Conservation (phyloP, 92 coral and sea anemone genomes). For the Epizoanthus ramosus region DNA sequence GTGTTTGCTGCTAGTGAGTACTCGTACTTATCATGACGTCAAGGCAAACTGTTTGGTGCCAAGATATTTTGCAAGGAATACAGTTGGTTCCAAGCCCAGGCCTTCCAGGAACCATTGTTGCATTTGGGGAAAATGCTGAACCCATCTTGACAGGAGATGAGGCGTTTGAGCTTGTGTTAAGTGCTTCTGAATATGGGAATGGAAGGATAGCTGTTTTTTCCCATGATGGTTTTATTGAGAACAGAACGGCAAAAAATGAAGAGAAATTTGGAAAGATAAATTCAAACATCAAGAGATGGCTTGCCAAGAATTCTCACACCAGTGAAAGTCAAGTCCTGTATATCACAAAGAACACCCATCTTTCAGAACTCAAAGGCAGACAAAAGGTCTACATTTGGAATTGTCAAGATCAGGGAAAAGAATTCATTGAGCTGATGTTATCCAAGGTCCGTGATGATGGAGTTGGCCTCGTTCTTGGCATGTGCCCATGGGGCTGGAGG, state of each 20-base stretch:
- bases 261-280: constrained; percentile 11
- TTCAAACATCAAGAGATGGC: constrained; percentile 36
- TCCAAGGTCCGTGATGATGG: constrained; percentile 28
- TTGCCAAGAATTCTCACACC: constrained; percentile 14
- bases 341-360: constrained; percentile 19
- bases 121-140: constrained; percentile 41
- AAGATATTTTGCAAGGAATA: constrained; percentile 18
- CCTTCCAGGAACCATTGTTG: constrained; percentile 37
- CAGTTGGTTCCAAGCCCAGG: neutral
- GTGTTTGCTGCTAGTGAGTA: too few relatives aligned
- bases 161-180: constrained; percentile 19
- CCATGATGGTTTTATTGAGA: constrained; percentile 2
- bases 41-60: constrained; percentile 13
- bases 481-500: constrained; percentile 52
- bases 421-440: constrained; percentile 22
- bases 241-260: neutral
- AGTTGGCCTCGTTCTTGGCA: constrained; percentile 35
- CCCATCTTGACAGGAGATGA: constrained; percentile 41
- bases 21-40: neutral
- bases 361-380: constrained; percentile 6
- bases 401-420: constrained; percentile 4
- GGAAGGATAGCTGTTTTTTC: constrained; percentile 39
- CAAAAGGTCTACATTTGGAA: constrained; percentile 36
- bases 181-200: constrained; percentile 17
- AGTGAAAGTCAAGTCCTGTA: constrained; percentile 26